Evolutionary conservation across 2,797 vertebrate genomes (phyloP), one percentile per base, ranked within the genome.

Genomic region (Sebastes matsubarae): DNA sequence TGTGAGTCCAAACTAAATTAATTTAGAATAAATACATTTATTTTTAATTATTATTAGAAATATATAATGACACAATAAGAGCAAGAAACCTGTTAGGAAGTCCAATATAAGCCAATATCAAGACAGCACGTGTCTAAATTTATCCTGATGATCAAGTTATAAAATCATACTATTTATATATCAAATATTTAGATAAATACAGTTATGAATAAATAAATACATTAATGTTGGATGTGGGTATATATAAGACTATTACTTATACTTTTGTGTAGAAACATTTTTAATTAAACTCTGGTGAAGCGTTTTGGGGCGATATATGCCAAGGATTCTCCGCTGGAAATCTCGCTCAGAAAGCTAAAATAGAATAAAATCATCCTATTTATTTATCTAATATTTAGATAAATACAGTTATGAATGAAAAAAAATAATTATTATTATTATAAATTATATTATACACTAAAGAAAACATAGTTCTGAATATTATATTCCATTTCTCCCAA

Each of bases 291-390:
- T 34, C 32, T 1, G 9, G 32, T 34, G 32, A 11, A 34, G 34
- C 34, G 0, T 69, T 71, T 73, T 46, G 0, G 25, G 46, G 63
- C 8, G 1, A 24, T 75, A 24, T 77, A 18, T 66, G 81, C 79
- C 79, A 84, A 86, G 87, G 80, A 32, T 67, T 72, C 59, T 90
- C 89, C 89, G 81, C 42, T 83, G 94, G 88, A 94, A 92, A 92
- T 95, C 87, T 95, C 94, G 92, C 94, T 79, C 32, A 3, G 34
- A 34, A 34, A 36, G 34, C 34, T 36, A 36, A 36, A 4, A 11
- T 10, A 36, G 34, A 36, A 36, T 36, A 36, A 36, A 36, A 36
- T 36, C 34, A 2, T n/a, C 18, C 27, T n/a, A 61, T 38, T 32
- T 32, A 18, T 59, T 27, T 27, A 52, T 36, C 27, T 34, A 9